Percentiles rank a stretch among this genome's conserved stretches.
Conservation (phyloP, 2,888 invertebrate genomes). For the Rhyacophila evoluta region DNA sequence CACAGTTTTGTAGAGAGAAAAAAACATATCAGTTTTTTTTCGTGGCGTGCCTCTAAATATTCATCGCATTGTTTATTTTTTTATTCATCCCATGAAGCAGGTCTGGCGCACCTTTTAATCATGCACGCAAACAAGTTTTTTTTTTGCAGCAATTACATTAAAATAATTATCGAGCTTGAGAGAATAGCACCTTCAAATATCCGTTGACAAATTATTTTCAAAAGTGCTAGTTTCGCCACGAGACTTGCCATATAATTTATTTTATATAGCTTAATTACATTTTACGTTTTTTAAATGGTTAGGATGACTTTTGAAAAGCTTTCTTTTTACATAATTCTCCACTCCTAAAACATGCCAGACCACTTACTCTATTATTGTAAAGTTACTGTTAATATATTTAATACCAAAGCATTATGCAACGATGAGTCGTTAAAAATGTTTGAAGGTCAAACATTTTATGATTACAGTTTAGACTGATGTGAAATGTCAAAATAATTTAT, state of each 20-base stretch:
- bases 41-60: slow-evolving; percentile 22
- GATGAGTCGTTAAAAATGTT: no score
- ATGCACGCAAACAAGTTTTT: not conserved
- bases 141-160: slow-evolving; percentile 1
- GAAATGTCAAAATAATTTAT: no score
- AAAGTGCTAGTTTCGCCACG: not conserved
- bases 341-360: no score
- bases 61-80: slow-evolving; percentile 19
- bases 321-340: no score
- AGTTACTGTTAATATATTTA: no score
- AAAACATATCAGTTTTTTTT: slow-evolving; percentile 23
- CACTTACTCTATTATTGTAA: no score
- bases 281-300: not conserved
- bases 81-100: not conserved
- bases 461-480: no score
- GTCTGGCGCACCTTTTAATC: slow-evolving; percentile 8
- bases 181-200: not conserved
- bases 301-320: not conserved
- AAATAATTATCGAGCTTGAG: not conserved
- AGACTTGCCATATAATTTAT: not conserved
- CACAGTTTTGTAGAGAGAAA: not conserved
- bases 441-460: no score
- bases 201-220: slow-evolving; percentile 4
- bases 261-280: not conserved
- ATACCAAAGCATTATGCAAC: no score